Percentiles rank a stretch among this genome's conserved stretches.
Conservation (phyloP, 2,113 vertebrate genomes). For the Hyla sarda region DNA sequence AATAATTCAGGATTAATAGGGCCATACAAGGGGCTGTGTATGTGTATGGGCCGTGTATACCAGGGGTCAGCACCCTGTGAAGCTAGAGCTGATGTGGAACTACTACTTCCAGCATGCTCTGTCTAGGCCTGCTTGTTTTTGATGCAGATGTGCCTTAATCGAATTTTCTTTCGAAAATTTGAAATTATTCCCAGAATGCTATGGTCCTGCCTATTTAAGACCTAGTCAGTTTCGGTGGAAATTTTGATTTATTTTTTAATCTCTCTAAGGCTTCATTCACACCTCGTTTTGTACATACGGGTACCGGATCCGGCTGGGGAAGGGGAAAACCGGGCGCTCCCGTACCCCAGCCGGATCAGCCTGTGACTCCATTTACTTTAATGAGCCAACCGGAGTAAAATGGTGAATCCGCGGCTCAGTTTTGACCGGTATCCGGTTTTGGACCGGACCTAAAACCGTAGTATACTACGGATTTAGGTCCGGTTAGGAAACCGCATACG, state of each 20-base stretch:
- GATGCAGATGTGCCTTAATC: background rate
- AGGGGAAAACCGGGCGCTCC: too few relatives aligned
- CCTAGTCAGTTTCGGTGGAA: background rate
- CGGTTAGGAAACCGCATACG: too few relatives aligned
- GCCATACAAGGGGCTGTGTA: conserved; percentile 2
- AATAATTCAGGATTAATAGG: conserved; percentile 11
- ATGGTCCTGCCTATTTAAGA: background rate
- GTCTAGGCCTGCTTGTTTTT: background rate
- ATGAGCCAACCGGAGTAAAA: too few relatives aligned
- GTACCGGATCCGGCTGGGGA: too few relatives aligned
- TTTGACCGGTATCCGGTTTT: too few relatives aligned
- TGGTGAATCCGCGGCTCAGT: too few relatives aligned
- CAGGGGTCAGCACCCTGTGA: background rate
- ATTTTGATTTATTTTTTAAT: background rate
- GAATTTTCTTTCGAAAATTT: background rate
- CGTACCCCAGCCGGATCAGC: too few relatives aligned
- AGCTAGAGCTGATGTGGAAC: background rate
- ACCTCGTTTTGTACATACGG: too few relatives aligned
- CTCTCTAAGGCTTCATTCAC: background rate
- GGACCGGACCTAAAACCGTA: too few relatives aligned
- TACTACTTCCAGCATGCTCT: background rate
- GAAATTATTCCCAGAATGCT: too few relatives aligned
- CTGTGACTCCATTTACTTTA: too few relatives aligned
- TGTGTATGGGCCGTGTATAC: background rate
- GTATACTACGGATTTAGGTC: too few relatives aligned